Percentiles rank a stretch among this genome's conserved stretches.
Conservation (phyloP, 2,113 vertebrate genomes). For the Lanius ludovicianus region DNA sequence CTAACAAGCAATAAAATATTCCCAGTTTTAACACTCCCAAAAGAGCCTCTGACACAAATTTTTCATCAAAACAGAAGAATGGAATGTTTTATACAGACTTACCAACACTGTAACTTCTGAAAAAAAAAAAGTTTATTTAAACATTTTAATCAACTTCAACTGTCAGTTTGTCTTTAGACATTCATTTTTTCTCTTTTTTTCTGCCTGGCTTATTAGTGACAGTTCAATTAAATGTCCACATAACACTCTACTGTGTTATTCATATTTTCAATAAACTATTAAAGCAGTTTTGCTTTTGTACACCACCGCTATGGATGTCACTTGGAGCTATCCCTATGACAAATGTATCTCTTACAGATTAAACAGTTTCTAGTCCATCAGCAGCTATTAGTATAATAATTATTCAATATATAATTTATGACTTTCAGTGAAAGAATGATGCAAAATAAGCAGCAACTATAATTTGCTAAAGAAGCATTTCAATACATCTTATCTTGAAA, state of each 20-base stretch:
- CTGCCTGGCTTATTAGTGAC: neutral
- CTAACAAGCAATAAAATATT: neutral
- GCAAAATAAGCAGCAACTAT: neutral
- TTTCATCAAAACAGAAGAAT: neutral
- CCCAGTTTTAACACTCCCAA: neutral
- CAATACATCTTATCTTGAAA: neutral
- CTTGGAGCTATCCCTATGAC: neutral
- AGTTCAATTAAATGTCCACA: neutral
- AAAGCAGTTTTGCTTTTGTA: neutral
- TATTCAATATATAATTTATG: neutral
- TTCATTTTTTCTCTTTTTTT: neutral
- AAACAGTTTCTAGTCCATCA: neutral
- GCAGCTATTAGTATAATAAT: neutral
- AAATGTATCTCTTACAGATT: neutral
- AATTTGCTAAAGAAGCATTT: neutral
- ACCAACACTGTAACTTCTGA: neutral
- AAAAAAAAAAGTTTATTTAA: neutral
- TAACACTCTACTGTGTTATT: neutral
- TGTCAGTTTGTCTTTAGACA: neutral
- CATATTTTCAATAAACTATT: neutral
- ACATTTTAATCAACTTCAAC: neutral
- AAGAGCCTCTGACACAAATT: neutral
- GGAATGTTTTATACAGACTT: neutral
- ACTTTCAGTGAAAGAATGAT: neutral
- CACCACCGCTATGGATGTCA: neutral